Conservation (phyloP, 2,888 invertebrate genomes). For the Celastrina argiolus region DNA sequence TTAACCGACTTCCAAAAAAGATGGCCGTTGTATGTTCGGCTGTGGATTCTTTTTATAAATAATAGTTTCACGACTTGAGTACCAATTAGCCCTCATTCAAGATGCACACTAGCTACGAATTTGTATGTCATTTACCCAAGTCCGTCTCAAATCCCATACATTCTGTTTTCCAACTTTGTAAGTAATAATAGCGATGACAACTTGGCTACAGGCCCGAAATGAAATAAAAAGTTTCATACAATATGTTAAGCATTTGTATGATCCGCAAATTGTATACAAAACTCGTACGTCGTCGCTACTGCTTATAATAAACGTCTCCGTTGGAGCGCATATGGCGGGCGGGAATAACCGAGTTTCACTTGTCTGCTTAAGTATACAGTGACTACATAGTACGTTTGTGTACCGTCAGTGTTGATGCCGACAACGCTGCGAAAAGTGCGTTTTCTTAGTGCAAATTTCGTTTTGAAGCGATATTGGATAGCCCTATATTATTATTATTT, state of each 20-base stretch:
- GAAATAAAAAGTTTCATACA: background rate
- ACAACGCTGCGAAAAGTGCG: background rate
- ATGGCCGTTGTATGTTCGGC: too few relatives aligned
- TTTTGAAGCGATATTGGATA: too few relatives aligned
- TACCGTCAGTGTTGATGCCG: constrained; percentile 20
- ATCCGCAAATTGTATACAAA: background rate
- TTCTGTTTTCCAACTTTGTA: too few relatives aligned
- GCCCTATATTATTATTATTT: too few relatives aligned
- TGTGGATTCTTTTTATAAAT: too few relatives aligned
- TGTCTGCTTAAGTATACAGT: constrained; percentile 32
- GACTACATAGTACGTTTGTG: constrained; percentile 44
- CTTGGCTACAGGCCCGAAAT: background rate
- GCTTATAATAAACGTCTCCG: constrained; percentile 44
- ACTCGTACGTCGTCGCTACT: background rate
- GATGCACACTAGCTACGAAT: too few relatives aligned
- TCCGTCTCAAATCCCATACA: too few relatives aligned
- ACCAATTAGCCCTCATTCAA: too few relatives aligned
- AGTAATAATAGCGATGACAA: too few relatives aligned
- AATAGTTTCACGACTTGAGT: too few relatives aligned
- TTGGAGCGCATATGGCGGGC: constrained; percentile 52
- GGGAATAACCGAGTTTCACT: constrained; percentile 37
- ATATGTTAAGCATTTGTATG: background rate
- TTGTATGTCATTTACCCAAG: too few relatives aligned
- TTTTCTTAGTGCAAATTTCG: background rate
- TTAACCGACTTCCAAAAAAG: too few relatives aligned